Evolutionary conservation across 2,888 invertebrate species (phyloP).

Genomic region (Bimastos eiseni): DNA sequence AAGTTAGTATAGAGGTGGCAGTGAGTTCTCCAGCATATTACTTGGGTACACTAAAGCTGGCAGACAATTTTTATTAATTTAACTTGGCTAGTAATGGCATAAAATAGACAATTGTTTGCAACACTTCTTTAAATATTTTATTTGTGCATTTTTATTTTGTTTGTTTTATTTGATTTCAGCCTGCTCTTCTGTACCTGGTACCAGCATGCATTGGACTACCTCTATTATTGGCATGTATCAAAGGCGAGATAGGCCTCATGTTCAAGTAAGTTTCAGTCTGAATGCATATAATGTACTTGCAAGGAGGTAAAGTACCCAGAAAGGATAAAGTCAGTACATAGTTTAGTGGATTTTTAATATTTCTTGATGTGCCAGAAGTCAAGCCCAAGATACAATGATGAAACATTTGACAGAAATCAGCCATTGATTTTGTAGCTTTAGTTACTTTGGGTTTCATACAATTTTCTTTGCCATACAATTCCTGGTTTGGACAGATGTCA

Average conservation of each 20-base stretch:
- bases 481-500: background rate
- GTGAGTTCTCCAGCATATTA: too few species aligned
- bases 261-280: conserved; percentile 73
- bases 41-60: background rate
- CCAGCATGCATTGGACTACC: conserved; percentile 93
- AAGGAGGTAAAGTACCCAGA: background rate
- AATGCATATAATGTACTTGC: background rate
- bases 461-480: background rate
- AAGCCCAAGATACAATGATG: background rate
- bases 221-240: conserved; percentile 79
- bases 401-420: background rate
- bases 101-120: background rate
- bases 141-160: background rate
- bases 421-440: background rate
- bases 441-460: too few species aligned
- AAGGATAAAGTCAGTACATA: background rate
- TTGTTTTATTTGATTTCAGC: conserved; percentile 70
- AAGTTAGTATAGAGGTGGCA: too few species aligned
- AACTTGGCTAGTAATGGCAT: background rate
- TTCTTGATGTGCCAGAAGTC: background rate
- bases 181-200: conserved; percentile 93
- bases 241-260: conserved; percentile 85
- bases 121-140: background rate
- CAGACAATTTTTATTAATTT: background rate
- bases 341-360: background rate